phyloP scores from a whole-genome alignment of 1,140 invertebrate species.

The Copidosoma floridanum region DNA sequence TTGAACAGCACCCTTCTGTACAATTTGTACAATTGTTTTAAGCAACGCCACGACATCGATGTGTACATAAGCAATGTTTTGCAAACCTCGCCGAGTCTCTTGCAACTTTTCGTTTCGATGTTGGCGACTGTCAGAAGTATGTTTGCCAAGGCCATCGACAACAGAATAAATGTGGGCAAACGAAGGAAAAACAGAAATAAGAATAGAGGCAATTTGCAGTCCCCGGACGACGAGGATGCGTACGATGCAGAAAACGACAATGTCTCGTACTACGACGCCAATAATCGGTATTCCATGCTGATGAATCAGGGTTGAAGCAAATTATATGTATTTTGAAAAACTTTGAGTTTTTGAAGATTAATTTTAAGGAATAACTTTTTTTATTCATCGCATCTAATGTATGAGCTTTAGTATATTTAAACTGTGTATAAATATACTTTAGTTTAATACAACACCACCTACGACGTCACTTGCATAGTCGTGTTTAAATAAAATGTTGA shows the following conservation, averaged over 20 bases:
- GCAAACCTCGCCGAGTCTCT: constrained; percentile 54
- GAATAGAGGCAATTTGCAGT: neutral
- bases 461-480: no score
- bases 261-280: constrained; percentile 33
- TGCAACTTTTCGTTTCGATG: constrained; percentile 48
- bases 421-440: no score
- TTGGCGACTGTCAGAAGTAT: constrained; percentile 28
- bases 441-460: no score
- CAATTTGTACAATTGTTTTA: constrained; percentile 65
- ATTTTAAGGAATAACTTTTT: no score
- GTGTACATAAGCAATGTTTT: constrained; percentile 57
- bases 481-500: no score
- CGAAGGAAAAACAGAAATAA: constrained; percentile 21
- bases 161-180: constrained; percentile 5
- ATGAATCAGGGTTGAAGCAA: no score
- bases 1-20: constrained; percentile 75
- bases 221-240: constrained; percentile 1
- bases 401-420: no score
- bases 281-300: constrained; percentile 39
- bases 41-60: constrained; percentile 55
- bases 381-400: no score
- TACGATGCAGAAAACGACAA: constrained; percentile 16
- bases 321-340: no score
- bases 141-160: constrained; percentile 14
- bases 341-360: no score